Evolutionary conservation across 2,888 invertebrate genomes (phyloP), one percentile per base, ranked within the genome.

Genomic region (Napeogenes sylphis): DNA sequence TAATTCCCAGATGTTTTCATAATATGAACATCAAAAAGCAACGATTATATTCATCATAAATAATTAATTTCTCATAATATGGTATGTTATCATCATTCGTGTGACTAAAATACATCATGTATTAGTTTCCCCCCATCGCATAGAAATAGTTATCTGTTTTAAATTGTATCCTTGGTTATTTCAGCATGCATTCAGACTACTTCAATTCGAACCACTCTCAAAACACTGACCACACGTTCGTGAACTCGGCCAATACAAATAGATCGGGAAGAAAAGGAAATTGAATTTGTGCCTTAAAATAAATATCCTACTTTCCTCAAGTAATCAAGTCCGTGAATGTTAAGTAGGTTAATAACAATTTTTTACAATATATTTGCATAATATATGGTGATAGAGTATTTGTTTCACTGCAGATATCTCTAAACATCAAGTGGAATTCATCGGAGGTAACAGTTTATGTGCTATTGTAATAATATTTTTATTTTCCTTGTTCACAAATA

Each of bases 181-280:
- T 13, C 80, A 90, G 90, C 45, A 74, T 76, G 66, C 83, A 84
- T 38, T 89, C 90, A 0, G 89, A 90, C 62, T 90, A 90, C 70
- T 85, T 81, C 62, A 82, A 82, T 21, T 21, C 21, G 21, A 21
- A 21, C 21, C 21, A 21, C 63, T 87, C 90, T 2, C 89, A 88
- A 71, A 83, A 84, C 13, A 90, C 90, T 0, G 87, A 87, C 46
- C 76, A 88, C 67, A 89, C 90, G 6, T 83, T 84, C 67, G 66
- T 90, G 33, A 87, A 86, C 61, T 82, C 86, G 2, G 83, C 76
- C n/a, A 86, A 85, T 63, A 86, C 86, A 0, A 85, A 79, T 59
- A 76, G 80, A 73, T 85, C 88, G 45, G 76, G 69, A 30, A 78
- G 88, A 72, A 85, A 87, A 84, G 87, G 90, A 89, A 80, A n/a